These are phyloP conservation scores for Yponomeuta sedellus DNA, from an alignment of 2,888 invertebrate genomes.

Conservation along the genomic window DNA sequence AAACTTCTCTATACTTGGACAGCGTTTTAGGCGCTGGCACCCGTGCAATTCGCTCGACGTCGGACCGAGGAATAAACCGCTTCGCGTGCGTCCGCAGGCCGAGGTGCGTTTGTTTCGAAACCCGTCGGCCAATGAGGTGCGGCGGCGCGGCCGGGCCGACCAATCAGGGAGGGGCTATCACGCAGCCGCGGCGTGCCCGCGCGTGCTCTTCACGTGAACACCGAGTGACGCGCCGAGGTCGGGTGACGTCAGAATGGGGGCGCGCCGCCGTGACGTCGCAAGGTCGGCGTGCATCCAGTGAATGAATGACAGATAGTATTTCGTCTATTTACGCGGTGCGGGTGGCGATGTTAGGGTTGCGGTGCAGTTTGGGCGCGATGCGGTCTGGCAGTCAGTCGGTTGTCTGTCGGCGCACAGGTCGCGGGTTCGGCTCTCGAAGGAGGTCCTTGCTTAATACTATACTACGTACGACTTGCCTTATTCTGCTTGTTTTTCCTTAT, in stretches of 20 bases:
- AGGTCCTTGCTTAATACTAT: too few species aligned
- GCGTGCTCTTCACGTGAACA: constrained; percentile 91
- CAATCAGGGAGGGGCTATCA: constrained; percentile 80
- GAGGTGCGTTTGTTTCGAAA: constrained; percentile 77
- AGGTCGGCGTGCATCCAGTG: constrained; percentile 40
- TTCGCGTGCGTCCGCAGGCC: constrained; percentile 51
- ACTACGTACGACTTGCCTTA: too few species aligned
- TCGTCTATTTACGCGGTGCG: constrained; percentile 9
- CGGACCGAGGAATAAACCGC: constrained; percentile 72
- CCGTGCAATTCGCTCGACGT: constrained; percentile 62
- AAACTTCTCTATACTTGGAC: constrained; percentile 32
- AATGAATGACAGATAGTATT: constrained; percentile 15
- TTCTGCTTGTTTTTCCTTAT: too few species aligned
- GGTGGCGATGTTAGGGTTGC: not conserved
- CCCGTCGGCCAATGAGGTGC: constrained; percentile 75
- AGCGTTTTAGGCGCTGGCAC: constrained; percentile 48
- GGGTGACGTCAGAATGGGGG: constrained; percentile 65
- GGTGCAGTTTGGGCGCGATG: not conserved
- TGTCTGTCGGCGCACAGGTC: too few species aligned
- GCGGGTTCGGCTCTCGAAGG: too few species aligned
- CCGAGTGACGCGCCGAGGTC: constrained; percentile 80
- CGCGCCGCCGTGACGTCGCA: constrained; percentile 43
- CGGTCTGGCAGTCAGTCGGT: not conserved
- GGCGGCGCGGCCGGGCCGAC: constrained; percentile 83
- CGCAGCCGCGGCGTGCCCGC: constrained; percentile 84